These are phyloP conservation scores for Lasioglossum villosulum DNA, from an alignment of 2,888 invertebrate genomes.

Conservation along the genomic window DNA sequence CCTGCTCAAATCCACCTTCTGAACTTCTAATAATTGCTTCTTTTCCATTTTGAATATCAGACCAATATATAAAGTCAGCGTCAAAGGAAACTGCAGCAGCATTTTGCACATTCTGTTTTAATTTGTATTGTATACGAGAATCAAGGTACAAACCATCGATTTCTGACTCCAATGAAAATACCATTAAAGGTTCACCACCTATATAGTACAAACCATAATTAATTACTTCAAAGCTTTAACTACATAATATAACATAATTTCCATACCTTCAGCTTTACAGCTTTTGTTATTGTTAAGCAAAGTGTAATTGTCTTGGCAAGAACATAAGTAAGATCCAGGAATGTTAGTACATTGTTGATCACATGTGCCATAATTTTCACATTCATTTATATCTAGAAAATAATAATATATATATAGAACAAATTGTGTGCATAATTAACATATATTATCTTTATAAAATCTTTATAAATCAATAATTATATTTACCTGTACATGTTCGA, in stretches of 20 bases:
- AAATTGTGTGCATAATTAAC: conserved; percentile 47
- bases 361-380: conserved; percentile 88
- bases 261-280: conserved; percentile 85
- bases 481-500: conserved; percentile 70
- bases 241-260: background rate
- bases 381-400: conserved; percentile 88
- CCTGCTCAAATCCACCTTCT: conserved; percentile 87
- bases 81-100: conserved; percentile 90
- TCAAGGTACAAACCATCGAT: conserved; percentile 88
- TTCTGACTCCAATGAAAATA: conserved; percentile 89
- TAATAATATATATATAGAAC: conserved; percentile 69
- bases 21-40: conserved; percentile 89
- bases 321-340: conserved; percentile 87
- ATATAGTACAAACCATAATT: conserved; percentile 31
- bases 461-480: background rate
- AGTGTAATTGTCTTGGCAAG: conserved; percentile 87
- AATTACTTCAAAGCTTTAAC: background rate
- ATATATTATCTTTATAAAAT: background rate
- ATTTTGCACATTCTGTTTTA: conserved; percentile 86
- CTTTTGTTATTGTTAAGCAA: conserved; percentile 85
- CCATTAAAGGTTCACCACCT: conserved; percentile 89
- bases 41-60: conserved; percentile 88
- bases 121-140: conserved; percentile 85
- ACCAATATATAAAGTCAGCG: conserved; percentile 91
- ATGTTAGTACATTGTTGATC: conserved; percentile 89